These are phyloP conservation scores for Apostichopus californicus DNA, from an alignment of 35 echinoderm and acorn worm genomes.

Conservation along the genomic window DNA sequence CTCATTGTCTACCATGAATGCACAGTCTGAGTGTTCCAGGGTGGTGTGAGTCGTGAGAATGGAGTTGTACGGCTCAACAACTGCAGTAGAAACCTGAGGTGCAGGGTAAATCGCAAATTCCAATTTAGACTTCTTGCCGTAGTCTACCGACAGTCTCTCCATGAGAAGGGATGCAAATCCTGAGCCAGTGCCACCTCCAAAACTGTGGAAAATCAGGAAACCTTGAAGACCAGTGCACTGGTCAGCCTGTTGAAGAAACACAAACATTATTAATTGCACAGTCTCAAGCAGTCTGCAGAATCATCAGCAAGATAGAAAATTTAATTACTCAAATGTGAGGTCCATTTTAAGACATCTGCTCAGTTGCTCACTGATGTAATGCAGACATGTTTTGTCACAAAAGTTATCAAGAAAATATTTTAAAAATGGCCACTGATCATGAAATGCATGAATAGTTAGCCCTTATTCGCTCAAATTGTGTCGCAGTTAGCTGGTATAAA, in stretches of 20 bases:
- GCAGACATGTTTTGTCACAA: too few species aligned
- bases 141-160: conserved; percentile 97
- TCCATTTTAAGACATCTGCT: too few species aligned
- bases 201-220: conserved; percentile 66
- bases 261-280: background rate
- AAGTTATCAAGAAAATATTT: too few species aligned
- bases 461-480: too few species aligned
- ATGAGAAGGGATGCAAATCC: conserved; percentile 91
- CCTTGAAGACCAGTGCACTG: conserved; percentile 93
- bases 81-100: conserved; percentile 87
- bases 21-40: conserved; percentile 78
- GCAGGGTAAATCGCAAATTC: conserved; percentile 72
- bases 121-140: conserved; percentile 71
- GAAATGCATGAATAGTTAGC: too few species aligned
- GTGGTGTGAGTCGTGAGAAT: conserved; percentile 70
- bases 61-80: conserved; percentile 34
- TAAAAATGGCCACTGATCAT: too few species aligned
- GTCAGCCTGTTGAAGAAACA: conserved; percentile 68
- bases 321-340: too few species aligned
- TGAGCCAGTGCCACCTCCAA: conserved; percentile 69
- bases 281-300: background rate
- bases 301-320: too few species aligned
- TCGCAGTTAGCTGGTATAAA: too few species aligned
- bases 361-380: too few species aligned
- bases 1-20: conserved; percentile 8